Conservation (phyloP, 2,113 vertebrate species). For the Numenius arquata region DNA sequence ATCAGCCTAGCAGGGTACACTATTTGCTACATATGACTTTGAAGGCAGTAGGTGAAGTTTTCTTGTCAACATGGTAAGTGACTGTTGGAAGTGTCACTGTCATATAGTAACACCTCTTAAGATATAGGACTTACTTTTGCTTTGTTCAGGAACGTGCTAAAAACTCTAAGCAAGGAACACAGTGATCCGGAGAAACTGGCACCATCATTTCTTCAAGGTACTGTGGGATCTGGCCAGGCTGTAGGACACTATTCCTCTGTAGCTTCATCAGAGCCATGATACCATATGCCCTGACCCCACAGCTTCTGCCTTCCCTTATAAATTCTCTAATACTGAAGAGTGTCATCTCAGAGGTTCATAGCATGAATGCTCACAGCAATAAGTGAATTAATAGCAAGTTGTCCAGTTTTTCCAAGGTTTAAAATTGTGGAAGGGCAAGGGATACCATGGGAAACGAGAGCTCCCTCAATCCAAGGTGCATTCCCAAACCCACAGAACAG, state of each 20-base stretch:
- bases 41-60: background rate
- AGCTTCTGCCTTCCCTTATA: background rate
- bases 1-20: background rate
- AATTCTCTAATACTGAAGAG: background rate
- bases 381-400: background rate
- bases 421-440: background rate
- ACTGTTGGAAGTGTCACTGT: background rate
- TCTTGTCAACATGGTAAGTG: background rate
- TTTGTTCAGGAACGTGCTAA: background rate
- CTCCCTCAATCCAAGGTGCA: background rate
- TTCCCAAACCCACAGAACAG: background rate
- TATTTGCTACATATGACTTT: background rate
- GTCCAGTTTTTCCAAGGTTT: background rate
- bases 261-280: background rate
- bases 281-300: background rate
- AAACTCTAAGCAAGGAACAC: background rate
- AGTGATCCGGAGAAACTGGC: background rate
- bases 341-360: background rate
- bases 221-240: background rate
- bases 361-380: background rate
- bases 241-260: background rate
- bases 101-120: background rate
- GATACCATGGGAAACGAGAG: background rate
- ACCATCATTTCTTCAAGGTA: background rate
- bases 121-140: background rate